Base-by-base conservation (phyloP, 2,113 vertebrate species). In the Myrmecobius fasciatus region DNA sequence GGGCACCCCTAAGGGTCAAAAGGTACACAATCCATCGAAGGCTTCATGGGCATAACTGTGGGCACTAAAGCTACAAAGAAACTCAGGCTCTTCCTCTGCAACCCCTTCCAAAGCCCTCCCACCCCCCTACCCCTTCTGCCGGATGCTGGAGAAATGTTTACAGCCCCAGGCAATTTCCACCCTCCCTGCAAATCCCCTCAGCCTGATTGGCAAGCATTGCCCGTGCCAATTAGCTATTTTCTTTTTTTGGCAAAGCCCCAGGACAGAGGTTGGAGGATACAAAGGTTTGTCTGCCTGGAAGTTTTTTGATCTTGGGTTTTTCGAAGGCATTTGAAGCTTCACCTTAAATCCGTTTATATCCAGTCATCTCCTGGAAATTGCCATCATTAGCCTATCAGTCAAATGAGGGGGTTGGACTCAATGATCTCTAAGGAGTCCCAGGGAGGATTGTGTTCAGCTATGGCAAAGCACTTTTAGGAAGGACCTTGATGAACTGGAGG, bases 251-350 rank as follows among this genome's bases (percentile, higher is more conserved):
- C 93, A 25, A 56, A 92, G 96, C 94, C 94, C 90, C 91, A 88
- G 96, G 95, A 92, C 95, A 97, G 93, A 49, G 93, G 83, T 93
- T 92, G 47, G 47, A 89, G 52, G 11, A 96, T 52, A 91, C 91
- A 56, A 94, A 92, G 3, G 25, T 93, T 95, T 75, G 0, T 36
- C 89, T 90, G 52, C 31, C 26, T 49, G 83, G 2, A 43, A 46
- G 92, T 83, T 94, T 94, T 97, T 52, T 56, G 46, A 93, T 54
- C 7, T 51, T 97, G 43, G 53, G 24, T 92, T 94, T 95, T 96
- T 83, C n/a, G n/a, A 92, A 25, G 25, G 17, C 91, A 83, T 92
- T 90, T 89, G 53, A 47, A 95, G 67, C 28, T 25, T 12, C 28
- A 46, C 75, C 25, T 89, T 47, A 88, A 43, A 89, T 95, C 46